Conservation (phyloP, 1,140 invertebrate genomes). For the Trachymyrmex cornetzi region DNA sequence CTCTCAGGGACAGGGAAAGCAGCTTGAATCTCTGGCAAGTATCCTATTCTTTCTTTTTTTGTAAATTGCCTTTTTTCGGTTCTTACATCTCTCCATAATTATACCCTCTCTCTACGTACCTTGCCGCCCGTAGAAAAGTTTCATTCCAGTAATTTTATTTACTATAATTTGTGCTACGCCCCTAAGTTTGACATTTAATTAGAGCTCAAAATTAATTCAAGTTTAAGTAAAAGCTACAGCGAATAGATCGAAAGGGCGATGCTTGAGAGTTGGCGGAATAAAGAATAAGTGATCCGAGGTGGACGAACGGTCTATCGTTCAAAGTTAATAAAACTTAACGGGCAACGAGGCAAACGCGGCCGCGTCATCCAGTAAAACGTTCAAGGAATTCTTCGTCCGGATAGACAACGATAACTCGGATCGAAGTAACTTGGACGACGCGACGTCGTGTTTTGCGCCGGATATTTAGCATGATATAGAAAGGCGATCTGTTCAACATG, state of each 20-base stretch:
- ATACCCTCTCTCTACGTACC: not conserved
- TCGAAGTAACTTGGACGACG: not conserved
- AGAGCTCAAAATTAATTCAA: conserved; percentile 4
- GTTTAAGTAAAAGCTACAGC: not conserved
- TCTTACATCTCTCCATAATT: not conserved
- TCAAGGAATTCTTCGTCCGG: conserved; percentile 27
- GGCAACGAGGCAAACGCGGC: not conserved
- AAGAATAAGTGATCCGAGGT: not conserved
- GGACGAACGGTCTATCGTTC: not conserved
- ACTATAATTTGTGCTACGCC: not conserved
- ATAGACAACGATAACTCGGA: conserved; percentile 9
- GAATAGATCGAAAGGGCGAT: not conserved
- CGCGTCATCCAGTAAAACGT: conserved; percentile 30
- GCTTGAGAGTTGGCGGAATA: not conserved
- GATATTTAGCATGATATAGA: not conserved
- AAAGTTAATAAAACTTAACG: conserved; percentile 33
- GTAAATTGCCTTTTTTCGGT: not conserved
- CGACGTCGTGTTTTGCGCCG: not conserved
- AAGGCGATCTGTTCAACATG: not conserved
- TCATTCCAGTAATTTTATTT: not conserved
- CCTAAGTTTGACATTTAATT: conserved; percentile 9
- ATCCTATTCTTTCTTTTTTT: not conserved
- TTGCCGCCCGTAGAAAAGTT: too few species aligned
- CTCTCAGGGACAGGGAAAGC: too few species aligned
- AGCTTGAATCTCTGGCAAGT: conserved; percentile 13